These are phyloP conservation scores for Ctenoplectra terminalis DNA, from an alignment of 1,140 invertebrate species.

Conservation along the genomic window DNA sequence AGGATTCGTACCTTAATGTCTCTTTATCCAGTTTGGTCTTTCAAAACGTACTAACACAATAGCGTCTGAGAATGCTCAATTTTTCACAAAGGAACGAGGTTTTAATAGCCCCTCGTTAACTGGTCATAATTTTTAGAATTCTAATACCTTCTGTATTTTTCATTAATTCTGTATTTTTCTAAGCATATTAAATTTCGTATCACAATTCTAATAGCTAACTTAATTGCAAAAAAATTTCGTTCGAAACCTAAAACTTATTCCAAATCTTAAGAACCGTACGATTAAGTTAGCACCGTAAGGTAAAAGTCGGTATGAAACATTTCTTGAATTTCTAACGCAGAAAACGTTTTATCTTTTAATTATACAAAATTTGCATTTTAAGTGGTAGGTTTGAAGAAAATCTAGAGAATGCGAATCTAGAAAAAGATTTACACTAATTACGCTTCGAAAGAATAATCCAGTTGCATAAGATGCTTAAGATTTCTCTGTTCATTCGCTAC, in stretches of 20 bases:
- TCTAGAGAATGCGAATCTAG: neutral
- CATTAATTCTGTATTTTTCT: no score
- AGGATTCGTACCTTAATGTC: conserved; percentile 64
- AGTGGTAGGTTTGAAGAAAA: neutral
- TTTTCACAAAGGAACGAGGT: conserved; percentile 28
- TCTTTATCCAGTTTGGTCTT: conserved; percentile 53
- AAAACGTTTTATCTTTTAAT: no score
- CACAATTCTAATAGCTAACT: no score
- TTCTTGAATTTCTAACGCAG: no score
- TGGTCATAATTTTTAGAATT: neutral
- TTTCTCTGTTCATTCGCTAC: conserved; percentile 25
- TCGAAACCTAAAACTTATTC: no score
- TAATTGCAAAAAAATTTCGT: no score
- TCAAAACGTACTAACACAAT: conserved; percentile 34
- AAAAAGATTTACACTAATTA: neutral
- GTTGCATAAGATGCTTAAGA: conserved; percentile 39
- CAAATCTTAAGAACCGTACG: no score
- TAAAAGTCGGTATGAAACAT: no score
- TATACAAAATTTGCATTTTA: neutral
- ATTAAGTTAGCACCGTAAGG: no score
- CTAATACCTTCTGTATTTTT: no score
- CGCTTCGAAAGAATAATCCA: conserved; percentile 1
- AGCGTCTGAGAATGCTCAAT: conserved; percentile 15
- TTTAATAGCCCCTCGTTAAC: neutral
- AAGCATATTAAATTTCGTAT: no score